These are phyloP conservation scores for Chroicocephalus ridibundus DNA, from an alignment of 2,113 vertebrate species.

Conservation along the genomic window DNA sequence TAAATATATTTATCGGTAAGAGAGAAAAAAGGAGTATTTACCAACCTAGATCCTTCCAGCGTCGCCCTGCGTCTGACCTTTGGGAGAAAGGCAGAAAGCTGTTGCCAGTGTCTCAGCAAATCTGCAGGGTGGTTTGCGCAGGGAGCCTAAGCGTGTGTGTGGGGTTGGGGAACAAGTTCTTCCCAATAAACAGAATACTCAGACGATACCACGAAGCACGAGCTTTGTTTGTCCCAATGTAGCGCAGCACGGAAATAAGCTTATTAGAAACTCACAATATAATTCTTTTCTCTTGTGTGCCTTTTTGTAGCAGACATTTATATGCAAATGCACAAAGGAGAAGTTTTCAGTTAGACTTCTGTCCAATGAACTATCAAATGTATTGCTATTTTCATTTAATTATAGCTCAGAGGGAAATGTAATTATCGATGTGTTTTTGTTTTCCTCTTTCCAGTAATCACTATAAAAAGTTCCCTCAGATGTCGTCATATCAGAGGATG, in stretches of 20 bases:
- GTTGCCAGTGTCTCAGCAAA: not conserved
- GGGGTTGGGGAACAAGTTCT: not conserved
- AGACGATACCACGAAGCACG: fast-evolving
- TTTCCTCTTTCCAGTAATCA: constrained; percentile 73
- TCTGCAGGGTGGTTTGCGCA: not conserved
- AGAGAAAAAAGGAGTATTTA: not conserved
- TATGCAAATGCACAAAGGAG: not conserved
- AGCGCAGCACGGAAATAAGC: not conserved
- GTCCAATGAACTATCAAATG: not conserved
- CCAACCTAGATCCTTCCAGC: not conserved
- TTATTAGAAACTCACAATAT: not conserved
- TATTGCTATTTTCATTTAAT: not conserved
- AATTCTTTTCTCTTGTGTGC: not conserved
- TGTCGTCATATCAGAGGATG: constrained; percentile 97
- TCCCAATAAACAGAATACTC: not conserved
- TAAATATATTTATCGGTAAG: not conserved
- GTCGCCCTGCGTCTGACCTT: not conserved
- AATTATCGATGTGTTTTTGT: not conserved
- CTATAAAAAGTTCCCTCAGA: constrained; percentile 96
- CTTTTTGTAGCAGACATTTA: not conserved
- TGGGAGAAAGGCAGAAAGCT: not conserved
- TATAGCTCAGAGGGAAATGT: not conserved
- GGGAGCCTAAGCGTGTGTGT: fast-evolving
- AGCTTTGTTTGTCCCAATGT: not conserved
- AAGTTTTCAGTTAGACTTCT: not conserved